Percentiles rank a stretch among this genome's conserved stretches.
phyloP scores from a whole-genome alignment of 2,113 vertebrate species.

The Turnix velox region DNA sequence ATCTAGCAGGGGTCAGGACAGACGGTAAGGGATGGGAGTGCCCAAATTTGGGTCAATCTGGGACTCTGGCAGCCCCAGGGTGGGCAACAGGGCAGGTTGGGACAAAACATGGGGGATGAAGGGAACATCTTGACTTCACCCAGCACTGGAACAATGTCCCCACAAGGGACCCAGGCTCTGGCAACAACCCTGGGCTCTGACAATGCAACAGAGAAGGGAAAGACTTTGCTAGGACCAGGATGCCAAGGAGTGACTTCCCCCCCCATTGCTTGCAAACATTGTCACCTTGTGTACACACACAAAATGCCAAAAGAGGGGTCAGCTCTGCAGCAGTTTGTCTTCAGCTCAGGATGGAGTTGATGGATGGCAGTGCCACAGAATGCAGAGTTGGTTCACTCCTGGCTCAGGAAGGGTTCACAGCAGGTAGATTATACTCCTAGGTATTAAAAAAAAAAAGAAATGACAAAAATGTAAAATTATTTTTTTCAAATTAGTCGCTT shows the following conservation, averaged over 20 bases:
- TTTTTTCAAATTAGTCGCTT: not conserved
- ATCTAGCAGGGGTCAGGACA: not conserved
- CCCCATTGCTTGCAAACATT: not conserved
- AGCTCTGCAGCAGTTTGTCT: not conserved
- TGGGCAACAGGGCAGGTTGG: not conserved
- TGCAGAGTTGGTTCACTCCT: not conserved
- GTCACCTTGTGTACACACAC: not conserved
- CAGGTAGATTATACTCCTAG: not conserved
- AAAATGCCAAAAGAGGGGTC: slow-evolving; percentile 29
- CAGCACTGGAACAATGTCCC: rapidly evolving
- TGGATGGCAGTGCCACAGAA: not conserved
- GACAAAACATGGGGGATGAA: rapidly evolving
- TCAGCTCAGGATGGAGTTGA: not conserved
- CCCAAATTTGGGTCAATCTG: not conserved
- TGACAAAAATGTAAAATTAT: not conserved
- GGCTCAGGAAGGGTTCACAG: not conserved
- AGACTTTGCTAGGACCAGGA: not conserved
- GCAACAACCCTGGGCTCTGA: rapidly evolving
- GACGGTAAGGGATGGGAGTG: not conserved
- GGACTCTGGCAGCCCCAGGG: not conserved
- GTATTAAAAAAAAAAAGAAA: not conserved
- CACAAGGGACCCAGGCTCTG: rapidly evolving
- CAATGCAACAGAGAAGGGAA: not conserved
- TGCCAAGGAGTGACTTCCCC: not conserved
- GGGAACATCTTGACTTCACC: not conserved